Evolutionary conservation across 1,140 invertebrate species (phyloP), one percentile per base, ranked within the genome.

Genomic region (Acarapis woodi): DNA sequence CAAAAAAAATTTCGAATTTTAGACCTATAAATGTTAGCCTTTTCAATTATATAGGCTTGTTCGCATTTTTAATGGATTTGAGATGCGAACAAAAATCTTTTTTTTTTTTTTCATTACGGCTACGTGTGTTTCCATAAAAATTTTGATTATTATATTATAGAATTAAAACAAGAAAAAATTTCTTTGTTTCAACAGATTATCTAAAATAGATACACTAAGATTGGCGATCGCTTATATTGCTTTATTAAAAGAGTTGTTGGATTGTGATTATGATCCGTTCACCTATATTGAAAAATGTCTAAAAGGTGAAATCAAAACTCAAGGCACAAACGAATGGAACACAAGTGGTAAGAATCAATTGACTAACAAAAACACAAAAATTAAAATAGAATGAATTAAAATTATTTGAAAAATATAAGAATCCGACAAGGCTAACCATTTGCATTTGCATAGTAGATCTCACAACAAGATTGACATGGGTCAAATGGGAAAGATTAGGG

Each of bases 401-500:
- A n/a, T n/a, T n/a, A n/a, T n/a, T n/a, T n/a, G n/a, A n/a, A n/a
- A n/a, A n/a, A n/a, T n/a, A n/a, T n/a, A n/a, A n/a, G n/a, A n/a
- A n/a, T n/a, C n/a, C n/a, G n/a, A n/a, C n/a, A n/a, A n/a, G n/a
- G n/a, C n/a, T n/a, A n/a, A n/a, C n/a, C n/a, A n/a, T n/a, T n/a
- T n/a, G n/a, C n/a, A n/a, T n/a, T n/a, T n/a, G n/a, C n/a, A n/a
- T n/a, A n/a, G n/a, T n/a, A 94, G 88, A 97, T 70, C 60, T 96
- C 37, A 93, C 87, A 6, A 87, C 88, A 0, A 62, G 90, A 37
- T 59, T 97, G 4, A 88, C 82, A 0, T 97, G 90, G 90, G 93
- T 97, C 39, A 93, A 94, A 49, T 97, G 88, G 88, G 82, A 90
- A 53, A 90, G 85, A 53, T 62, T 97, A 0, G 88, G 88, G 0